Evolutionary conservation across 2,113 vertebrate genomes (phyloP).

Genomic region (Stegastes partitus): DNA sequence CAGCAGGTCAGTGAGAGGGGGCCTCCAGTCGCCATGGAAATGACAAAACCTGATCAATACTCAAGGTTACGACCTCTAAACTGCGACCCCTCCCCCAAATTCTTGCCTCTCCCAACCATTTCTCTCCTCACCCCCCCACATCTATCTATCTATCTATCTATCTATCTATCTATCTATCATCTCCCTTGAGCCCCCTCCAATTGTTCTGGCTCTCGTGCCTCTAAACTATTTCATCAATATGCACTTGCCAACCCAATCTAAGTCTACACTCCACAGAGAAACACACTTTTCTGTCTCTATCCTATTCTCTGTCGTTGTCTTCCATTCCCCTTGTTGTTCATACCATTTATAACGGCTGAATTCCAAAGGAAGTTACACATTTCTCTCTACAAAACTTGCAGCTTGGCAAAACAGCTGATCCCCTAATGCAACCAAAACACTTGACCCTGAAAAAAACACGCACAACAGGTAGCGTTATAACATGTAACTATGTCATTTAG

Average conservation of each 20-base stretch:
- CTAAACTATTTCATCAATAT: not conserved
- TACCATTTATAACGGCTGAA: too few species aligned
- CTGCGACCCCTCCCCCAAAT: slow-evolving; percentile 66
- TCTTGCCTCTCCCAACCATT: slow-evolving; percentile 6
- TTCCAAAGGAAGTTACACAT: not conserved
- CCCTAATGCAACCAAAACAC: too few species aligned
- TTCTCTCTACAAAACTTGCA: not conserved
- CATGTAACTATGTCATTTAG: not conserved
- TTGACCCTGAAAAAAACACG: too few species aligned
- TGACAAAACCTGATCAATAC: slow-evolving; percentile 98
- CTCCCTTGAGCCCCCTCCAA: not conserved
- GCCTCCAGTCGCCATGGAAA: slow-evolving; percentile 95
- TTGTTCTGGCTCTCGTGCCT: slow-evolving; percentile 10
- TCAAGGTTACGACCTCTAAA: slow-evolving; percentile 92
- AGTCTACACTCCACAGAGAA: not conserved
- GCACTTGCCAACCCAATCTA: not conserved
- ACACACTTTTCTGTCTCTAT: not conserved
- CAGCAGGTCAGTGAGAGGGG: slow-evolving; percentile 94
- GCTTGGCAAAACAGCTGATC: not conserved
- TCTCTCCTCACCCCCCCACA: slow-evolving; percentile 48
- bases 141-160: slow-evolving; percentile 41
- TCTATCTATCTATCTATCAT: slow-evolving; percentile 29
- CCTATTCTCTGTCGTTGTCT: not conserved
- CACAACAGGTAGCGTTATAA: not conserved
- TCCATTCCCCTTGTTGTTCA: not conserved